Percentiles rank a stretch among this genome's conserved stretches.
phyloP scores from a whole-genome alignment of 2,113 vertebrate genomes.

The Aythya baeri region DNA sequence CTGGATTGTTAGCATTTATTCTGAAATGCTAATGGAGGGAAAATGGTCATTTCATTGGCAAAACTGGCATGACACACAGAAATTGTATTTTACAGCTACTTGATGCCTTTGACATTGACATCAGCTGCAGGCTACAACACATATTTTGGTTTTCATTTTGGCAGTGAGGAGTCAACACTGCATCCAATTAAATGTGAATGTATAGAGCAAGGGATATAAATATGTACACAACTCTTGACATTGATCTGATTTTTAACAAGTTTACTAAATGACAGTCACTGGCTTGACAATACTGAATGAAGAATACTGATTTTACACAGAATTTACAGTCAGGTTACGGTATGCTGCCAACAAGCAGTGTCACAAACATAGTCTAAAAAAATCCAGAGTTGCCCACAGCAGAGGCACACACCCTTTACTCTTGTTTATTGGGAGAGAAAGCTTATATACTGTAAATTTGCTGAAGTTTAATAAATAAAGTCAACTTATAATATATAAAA shows the following conservation, averaged over 20 bases:
- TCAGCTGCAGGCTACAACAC: background rate
- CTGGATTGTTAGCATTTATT: background rate
- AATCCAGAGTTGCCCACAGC: conserved; percentile 64
- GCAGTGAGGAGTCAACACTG: background rate
- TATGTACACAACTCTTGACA: conserved; percentile 76
- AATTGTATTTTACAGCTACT: background rate
- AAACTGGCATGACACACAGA: background rate
- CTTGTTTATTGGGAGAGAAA: conserved; percentile 83
- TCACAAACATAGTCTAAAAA: conserved; percentile 71
- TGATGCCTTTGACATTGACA: background rate
- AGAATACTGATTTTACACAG: conserved; percentile 80
- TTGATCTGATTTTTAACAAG: conserved; percentile 74
- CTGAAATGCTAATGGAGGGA: background rate
- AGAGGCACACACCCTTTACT: conserved; percentile 79
- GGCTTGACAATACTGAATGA: conserved; percentile 82
- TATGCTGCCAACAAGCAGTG: conserved; percentile 51
- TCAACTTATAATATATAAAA: conserved; percentile 94
- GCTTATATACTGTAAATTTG: conserved; percentile 82
- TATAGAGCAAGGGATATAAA: conserved; percentile 21
- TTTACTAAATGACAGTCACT: conserved; percentile 78
- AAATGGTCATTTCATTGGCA: background rate
- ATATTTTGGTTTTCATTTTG: background rate
- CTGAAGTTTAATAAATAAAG: conserved; percentile 97
- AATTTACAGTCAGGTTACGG: conserved; percentile 68
- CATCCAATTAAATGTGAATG: conserved; percentile 22